These are phyloP conservation scores for Morone saxatilis DNA, from an alignment of 2,113 vertebrate genomes.

Conservation along the genomic window DNA sequence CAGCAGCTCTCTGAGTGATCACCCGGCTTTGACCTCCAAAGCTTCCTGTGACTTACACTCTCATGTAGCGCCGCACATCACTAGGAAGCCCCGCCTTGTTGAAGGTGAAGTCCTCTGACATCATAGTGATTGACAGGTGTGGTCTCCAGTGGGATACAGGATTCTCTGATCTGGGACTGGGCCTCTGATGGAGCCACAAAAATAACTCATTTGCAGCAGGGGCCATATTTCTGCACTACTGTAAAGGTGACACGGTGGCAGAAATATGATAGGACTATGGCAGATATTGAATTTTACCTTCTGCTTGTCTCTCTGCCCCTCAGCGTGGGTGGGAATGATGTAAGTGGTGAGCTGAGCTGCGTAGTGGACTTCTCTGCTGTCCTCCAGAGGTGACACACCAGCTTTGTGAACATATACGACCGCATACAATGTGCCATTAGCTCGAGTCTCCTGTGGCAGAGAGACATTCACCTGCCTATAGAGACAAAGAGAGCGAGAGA, in stretches of 20 bases:
- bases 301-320: slow-evolving; percentile 30
- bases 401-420: slow-evolving; percentile 94
- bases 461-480: slow-evolving; percentile 91
- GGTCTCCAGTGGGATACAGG: slow-evolving; percentile 94
- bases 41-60: slow-evolving; percentile 85
- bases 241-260: neutral
- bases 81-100: slow-evolving; percentile 92
- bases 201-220: neutral
- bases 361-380: slow-evolving; percentile 91
- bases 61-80: slow-evolving; percentile 95
- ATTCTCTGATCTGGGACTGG: slow-evolving; percentile 84
- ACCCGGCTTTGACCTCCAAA: slow-evolving; percentile 34
- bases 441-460: slow-evolving; percentile 91
- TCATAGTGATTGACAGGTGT: slow-evolving; percentile 90
- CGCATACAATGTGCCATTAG: slow-evolving; percentile 92
- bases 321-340: slow-evolving; percentile 82
- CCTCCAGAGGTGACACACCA: slow-evolving; percentile 92
- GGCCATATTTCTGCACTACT: neutral
- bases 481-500: neutral
- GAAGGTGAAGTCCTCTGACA: slow-evolving; percentile 95
- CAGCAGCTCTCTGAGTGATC: slow-evolving; percentile 27
- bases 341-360: slow-evolving; percentile 92
- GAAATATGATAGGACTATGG: slow-evolving; percentile 14
- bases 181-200: slow-evolving; percentile 58
- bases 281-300: slow-evolving; percentile 55